Conservation (phyloP, 2,797 vertebrate genomes). For the Petrocephalus schoutedeni region DNA sequence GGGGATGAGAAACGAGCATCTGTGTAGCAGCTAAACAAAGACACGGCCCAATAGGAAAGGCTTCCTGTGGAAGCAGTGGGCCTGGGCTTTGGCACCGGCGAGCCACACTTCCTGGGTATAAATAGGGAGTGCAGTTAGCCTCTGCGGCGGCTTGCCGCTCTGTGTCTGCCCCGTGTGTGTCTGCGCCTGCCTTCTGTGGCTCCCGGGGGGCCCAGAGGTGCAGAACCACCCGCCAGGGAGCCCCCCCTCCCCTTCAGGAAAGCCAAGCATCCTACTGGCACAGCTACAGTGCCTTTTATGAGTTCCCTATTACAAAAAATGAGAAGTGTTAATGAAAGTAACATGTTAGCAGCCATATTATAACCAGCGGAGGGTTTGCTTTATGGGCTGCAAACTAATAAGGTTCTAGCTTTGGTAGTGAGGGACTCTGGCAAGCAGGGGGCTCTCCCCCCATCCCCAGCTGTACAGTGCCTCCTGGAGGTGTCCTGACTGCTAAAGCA, state of each 20-base stretch:
- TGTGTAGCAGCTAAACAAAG: not conserved
- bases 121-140: slow-evolving; percentile 10
- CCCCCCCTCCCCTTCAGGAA: not conserved
- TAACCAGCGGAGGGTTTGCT: not conserved
- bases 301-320: not conserved
- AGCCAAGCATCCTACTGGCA: not conserved
- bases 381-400: not conserved
- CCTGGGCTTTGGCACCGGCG: not conserved
- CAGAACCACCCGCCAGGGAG: not conserved
- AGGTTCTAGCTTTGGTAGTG: not conserved
- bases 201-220: no score
- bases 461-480: not conserved
- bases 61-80: not conserved
- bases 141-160: not conserved
- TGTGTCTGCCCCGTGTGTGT: not conserved
- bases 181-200: not conserved
- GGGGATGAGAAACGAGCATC: not conserved
- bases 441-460: not conserved
- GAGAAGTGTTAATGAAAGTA: not conserved
- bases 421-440: not conserved
- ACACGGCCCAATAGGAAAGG: not conserved
- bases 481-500: not conserved
- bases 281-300: not conserved
- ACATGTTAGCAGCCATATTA: not conserved
- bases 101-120: not conserved